Percentiles rank a stretch among this genome's conserved stretches.
Evolutionary conservation across 2,797 vertebrate species (phyloP).

Genomic region (Vireo griseus): DNA sequence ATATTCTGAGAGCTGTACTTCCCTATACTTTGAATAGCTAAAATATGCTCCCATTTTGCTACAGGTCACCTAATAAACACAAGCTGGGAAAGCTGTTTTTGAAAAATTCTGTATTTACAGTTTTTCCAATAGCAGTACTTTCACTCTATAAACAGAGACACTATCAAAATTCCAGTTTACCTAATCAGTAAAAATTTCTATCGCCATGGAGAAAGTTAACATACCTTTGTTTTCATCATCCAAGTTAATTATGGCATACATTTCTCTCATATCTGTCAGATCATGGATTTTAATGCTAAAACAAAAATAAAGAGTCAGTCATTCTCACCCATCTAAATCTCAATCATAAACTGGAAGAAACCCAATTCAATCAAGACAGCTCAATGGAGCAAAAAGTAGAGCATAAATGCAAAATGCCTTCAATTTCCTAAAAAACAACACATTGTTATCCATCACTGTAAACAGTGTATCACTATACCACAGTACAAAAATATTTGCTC

Average conservation of each 20-base stretch:
- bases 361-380: background rate
- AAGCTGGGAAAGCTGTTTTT: background rate
- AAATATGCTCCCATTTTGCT: background rate
- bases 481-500: background rate
- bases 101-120: background rate
- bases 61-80: background rate
- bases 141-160: background rate
- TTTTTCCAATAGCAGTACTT: background rate
- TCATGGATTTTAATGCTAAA: conserved; percentile 95
- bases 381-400: background rate
- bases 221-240: conserved; percentile 98
- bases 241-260: conserved; percentile 89
- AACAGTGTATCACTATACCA: background rate
- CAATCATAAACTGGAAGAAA: background rate
- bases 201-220: background rate
- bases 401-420: background rate
- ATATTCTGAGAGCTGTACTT: background rate
- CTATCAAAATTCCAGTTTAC: background rate
- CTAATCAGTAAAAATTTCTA: background rate
- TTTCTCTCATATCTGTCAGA: conserved; percentile 90
- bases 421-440: background rate
- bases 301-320: conserved; percentile 34
- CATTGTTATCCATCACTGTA: background rate
- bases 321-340: background rate
- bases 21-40: background rate